Percentiles rank a stretch among this genome's conserved stretches.
These are phyloP conservation scores for Dioctria rufipes DNA, from an alignment of 2,888 invertebrate genomes.

Conservation along the genomic window DNA sequence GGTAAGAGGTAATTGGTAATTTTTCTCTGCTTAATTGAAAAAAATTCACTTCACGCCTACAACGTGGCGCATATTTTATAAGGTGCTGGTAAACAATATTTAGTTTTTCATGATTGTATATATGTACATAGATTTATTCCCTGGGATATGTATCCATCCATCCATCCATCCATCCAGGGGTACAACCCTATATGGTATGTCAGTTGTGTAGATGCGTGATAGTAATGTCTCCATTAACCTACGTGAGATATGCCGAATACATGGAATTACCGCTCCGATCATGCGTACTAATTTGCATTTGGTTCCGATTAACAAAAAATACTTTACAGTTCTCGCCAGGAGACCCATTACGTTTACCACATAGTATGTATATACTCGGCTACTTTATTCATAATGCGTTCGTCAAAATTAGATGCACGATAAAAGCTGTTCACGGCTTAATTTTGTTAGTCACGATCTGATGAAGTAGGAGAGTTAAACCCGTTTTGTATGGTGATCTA, in stretches of 20 bases:
- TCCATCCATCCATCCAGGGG: background rate
- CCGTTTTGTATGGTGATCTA: constrained; percentile 12
- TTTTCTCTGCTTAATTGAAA: constrained; percentile 29
- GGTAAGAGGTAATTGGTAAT: constrained; percentile 26
- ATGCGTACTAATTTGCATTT: constrained; percentile 54
- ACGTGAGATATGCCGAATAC: constrained; percentile 50
- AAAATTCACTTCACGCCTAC: constrained; percentile 45
- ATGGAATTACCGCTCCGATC: constrained; percentile 40
- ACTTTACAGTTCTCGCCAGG: constrained; percentile 29
- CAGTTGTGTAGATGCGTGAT: constrained; percentile 30
- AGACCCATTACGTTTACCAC: constrained; percentile 11
- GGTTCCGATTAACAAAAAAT: constrained; percentile 51
- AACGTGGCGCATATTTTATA: constrained; percentile 25
- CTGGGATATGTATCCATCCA: too few relatives aligned
- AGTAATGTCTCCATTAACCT: constrained; percentile 52
- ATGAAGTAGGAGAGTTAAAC: constrained; percentile 18
- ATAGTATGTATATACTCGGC: background rate
- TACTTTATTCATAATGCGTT: constrained; percentile 47
- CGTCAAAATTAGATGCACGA: constrained; percentile 42
- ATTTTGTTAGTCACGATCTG: constrained; percentile 43
- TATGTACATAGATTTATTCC: too few relatives aligned
- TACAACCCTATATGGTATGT: constrained; percentile 25
- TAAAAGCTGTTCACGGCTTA: constrained; percentile 40
- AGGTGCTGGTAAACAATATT: background rate
- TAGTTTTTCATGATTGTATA: too few relatives aligned